These are phyloP conservation scores for Neocrepidodera transversa DNA, from an alignment of 2,888 invertebrate species.

Conservation along the genomic window DNA sequence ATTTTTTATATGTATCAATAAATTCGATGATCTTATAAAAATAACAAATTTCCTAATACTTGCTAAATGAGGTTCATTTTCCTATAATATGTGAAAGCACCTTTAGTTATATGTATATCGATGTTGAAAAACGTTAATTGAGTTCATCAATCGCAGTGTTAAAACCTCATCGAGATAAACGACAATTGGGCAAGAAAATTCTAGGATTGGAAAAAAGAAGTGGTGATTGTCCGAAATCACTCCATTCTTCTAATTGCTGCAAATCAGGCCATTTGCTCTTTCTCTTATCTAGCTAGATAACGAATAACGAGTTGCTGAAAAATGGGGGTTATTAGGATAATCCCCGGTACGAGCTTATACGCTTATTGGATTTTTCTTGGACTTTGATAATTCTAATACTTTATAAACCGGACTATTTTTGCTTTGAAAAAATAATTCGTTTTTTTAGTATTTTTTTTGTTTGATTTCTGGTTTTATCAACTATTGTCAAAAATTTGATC, in stretches of 20 bases:
- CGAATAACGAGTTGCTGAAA: constrained; percentile 9
- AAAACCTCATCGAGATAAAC: constrained; percentile 8
- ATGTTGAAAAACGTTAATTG: constrained; percentile 9
- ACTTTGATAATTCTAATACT: neutral
- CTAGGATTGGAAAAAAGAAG: constrained; percentile 1
- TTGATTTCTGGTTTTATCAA: too few relatives aligned
- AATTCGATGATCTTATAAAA: too few relatives aligned
- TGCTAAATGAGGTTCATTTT: too few relatives aligned
- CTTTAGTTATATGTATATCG: too few relatives aligned
- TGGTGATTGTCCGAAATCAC: constrained; percentile 34
- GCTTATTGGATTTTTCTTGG: neutral
- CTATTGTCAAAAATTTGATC: too few relatives aligned
- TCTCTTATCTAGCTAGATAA: constrained; percentile 7
- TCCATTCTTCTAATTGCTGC: constrained; percentile 28
- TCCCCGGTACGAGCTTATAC: constrained; percentile 1
- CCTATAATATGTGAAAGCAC: too few relatives aligned
- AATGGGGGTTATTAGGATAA: constrained; percentile 26
- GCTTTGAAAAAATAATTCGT: too few relatives aligned
- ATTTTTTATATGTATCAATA: too few relatives aligned
- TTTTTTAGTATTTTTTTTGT: too few relatives aligned
- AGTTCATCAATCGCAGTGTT: constrained; percentile 15
- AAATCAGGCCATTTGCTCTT: constrained; percentile 15
- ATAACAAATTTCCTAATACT: too few relatives aligned
- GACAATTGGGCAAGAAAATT: constrained; percentile 7
- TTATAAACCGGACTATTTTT: too few relatives aligned